A percentile compares a stretch with the other conserved stretches of the same genome.
Conservation (phyloP, 2,113 vertebrate genomes). For the Anolis carolinensis region DNA sequence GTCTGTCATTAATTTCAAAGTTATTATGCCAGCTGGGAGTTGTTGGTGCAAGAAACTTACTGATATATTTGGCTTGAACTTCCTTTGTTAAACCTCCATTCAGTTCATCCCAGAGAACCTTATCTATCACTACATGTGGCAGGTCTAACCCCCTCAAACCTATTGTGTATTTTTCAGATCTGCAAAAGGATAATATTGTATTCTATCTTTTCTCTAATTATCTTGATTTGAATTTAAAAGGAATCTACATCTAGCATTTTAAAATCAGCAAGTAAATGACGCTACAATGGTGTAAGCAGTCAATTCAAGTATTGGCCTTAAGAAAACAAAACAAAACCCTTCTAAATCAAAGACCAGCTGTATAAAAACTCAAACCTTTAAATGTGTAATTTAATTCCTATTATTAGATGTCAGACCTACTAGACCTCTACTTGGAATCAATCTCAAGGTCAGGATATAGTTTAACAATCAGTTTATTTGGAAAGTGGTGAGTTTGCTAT, state of each 20-base stretch:
- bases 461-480: conserved; percentile 30
- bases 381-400: neutral
- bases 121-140: neutral
- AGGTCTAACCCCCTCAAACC: neutral
- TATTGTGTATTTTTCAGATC: neutral
- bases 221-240: conserved; percentile 21
- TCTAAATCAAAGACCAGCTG: neutral
- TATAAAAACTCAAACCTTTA: neutral
- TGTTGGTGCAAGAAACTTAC: no score
- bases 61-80: neutral
- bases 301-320: neutral
- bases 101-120: no score
- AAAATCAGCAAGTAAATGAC: neutral
- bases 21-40: neutral
- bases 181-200: neutral
- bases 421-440: conserved; percentile 19
- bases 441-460: conserved; percentile 45
- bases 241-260: conserved; percentile 34
- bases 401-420: neutral
- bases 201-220: neutral
- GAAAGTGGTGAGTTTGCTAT: neutral
- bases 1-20: neutral
- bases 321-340: neutral
- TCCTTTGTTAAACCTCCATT: neutral
- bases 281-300: conserved; percentile 11